Evolutionary conservation across 2,888 invertebrate species (phyloP), one percentile per base, ranked within the genome.

Genomic region (Caenorhabditis macrosperma): DNA sequence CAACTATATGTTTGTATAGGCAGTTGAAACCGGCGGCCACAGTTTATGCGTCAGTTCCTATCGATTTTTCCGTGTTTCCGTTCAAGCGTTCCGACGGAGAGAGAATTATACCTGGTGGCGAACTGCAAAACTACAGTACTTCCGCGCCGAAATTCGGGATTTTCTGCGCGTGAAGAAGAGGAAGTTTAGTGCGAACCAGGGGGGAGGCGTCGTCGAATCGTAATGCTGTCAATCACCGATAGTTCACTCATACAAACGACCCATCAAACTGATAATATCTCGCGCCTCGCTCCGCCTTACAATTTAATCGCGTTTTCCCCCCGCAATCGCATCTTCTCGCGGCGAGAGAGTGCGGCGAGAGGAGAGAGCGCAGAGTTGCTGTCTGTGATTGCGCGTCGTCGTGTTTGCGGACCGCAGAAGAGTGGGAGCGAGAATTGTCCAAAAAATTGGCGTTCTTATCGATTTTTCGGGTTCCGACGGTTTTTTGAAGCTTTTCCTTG

Each of bases 351-450:
- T 9, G 30, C 35, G 55, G n/a, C 9, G 5, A 35, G 55, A 26
- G 26, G 33, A 1, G 57, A 64, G 50, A 48, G 38, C 30, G 24
- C 35, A 44, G 41, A 64, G 28, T 33, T 10, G n/a, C 7, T 0
- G 50, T 66, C 20, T 41, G 77, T 64, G 44, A 10, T 60, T 60
- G 38, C 33, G 50, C 71, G 77, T 60, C 35, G 46, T 54, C 30
- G 77, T 78, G 77, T 71, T 71, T 59, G 60, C 77, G 74, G 30
- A 69, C 33, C 15, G 26, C 60, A 48, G 64, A 66, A 48, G 77
- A 69, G 77, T 78, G 77, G 77, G 77, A 78, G 77, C 63, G 38
- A 59, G 30, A 77, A 78, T 52, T 69, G 69, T 78, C 46, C 74
- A 46, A 75, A 74, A 44, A 41, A 66, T 64, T 17, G 20, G n/a